Percentiles rank a stretch among this genome's conserved stretches.
Evolutionary conservation across 2,888 invertebrate genomes (phyloP).

Genomic region (Argynnis bischoffii): DNA sequence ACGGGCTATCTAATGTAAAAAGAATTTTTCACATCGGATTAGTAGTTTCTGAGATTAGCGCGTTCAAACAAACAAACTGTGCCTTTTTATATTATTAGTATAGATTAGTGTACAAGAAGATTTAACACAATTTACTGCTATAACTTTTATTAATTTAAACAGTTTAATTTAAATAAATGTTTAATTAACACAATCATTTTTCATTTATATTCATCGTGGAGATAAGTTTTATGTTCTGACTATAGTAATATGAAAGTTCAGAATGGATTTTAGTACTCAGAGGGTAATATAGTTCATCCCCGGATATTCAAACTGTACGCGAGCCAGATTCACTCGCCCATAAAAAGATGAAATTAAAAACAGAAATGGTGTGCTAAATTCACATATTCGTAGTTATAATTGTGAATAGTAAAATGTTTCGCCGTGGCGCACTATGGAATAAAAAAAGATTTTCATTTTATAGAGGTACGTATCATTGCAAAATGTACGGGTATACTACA

Average conservation of each 20-base stretch:
- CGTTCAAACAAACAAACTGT: no score
- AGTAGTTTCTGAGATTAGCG: no score
- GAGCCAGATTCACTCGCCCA: slow-evolving; percentile 21
- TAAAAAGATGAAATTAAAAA: slow-evolving; percentile 26
- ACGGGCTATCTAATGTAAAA: no score
- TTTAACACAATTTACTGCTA: no score
- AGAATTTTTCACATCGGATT: no score
- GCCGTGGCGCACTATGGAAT: not conserved
- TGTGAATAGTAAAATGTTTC: slow-evolving; percentile 15
- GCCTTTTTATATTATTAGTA: no score
- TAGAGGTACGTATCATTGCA: not conserved
- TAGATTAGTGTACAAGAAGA: no score
- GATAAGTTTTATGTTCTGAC: slow-evolving; percentile 20
- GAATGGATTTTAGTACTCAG: slow-evolving; percentile 21
- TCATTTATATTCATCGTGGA: slow-evolving; percentile 14
- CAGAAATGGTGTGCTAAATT: slow-evolving; percentile 19
- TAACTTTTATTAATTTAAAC: no score
- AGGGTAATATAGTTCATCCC: slow-evolving; percentile 23
- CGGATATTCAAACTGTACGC: slow-evolving; percentile 23
- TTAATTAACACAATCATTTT: not conserved
- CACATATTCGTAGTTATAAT: slow-evolving; percentile 16
- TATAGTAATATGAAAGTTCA: slow-evolving; percentile 19
- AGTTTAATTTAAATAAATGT: no score
- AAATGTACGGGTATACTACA: no score
- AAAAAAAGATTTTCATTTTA: not conserved